Evolutionary conservation across 1,140 invertebrate species (phyloP).

Genomic region (Rhopalosiphum maidis): DNA sequence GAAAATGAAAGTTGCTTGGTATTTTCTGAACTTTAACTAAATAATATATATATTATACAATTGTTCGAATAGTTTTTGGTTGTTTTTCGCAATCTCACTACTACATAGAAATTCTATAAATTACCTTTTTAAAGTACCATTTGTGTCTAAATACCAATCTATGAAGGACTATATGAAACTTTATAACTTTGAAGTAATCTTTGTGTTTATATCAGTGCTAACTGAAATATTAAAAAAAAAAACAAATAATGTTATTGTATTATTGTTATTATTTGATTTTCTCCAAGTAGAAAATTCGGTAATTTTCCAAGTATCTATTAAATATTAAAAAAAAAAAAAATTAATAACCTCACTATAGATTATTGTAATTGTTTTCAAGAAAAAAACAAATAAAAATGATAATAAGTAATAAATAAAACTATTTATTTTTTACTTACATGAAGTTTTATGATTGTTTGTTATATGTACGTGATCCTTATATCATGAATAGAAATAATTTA

Average conservation of each 20-base stretch:
- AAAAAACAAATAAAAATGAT: not conserved
- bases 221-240: too few species aligned
- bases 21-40: not conserved
- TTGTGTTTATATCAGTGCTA: too few species aligned
- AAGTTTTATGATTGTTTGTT: slow-evolving; percentile 4
- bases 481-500: not conserved
- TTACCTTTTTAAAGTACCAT: not conserved
- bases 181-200: not conserved
- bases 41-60: not conserved
- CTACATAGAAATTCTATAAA: not conserved
- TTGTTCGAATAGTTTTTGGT: not conserved
- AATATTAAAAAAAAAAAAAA: not conserved
- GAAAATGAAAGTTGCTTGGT: not conserved
- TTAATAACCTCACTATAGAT: not conserved
- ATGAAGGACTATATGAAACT: not conserved
- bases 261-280: too few species aligned
- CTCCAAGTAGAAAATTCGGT: not conserved
- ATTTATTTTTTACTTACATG: not conserved
- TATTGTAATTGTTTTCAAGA: not conserved
- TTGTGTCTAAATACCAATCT: not conserved
- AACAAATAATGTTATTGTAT: too few species aligned
- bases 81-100: not conserved
- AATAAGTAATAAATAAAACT: not conserved
- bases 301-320: not conserved
- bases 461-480: not conserved